Percentiles rank a stretch among this genome's conserved stretches.
These are phyloP conservation scores for Drosophila simulans DNA, from an alignment of 1,140 invertebrate genomes.

Conservation along the genomic window DNA sequence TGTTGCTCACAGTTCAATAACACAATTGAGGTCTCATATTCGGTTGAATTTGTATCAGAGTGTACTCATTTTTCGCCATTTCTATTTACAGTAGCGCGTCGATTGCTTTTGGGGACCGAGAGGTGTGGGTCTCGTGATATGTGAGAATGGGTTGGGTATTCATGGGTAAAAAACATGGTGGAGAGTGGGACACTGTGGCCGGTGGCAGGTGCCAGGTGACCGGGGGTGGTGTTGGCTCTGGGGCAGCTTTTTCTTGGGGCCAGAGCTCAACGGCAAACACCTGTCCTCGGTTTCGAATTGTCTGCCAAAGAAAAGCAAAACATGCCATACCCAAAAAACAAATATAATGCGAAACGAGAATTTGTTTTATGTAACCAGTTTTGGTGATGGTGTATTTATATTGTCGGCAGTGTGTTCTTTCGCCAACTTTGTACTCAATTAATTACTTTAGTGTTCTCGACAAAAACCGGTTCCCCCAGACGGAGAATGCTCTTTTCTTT, in stretches of 20 bases:
- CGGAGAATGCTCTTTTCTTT: constrained; percentile 1
- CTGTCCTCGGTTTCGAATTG: constrained; percentile 45
- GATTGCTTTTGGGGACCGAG: constrained; percentile 35
- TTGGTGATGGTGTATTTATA: constrained; percentile 23
- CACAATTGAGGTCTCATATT: no score
- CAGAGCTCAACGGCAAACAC: constrained; percentile 61
- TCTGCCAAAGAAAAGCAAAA: constrained; percentile 27
- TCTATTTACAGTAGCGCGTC: constrained; percentile 45
- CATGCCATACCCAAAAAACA: constrained; percentile 10
- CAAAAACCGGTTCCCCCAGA: constrained; percentile 36
- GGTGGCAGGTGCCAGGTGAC: neutral
- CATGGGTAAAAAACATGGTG: constrained; percentile 2
- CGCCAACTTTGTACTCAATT: constrained; percentile 33
- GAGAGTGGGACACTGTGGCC: neutral
- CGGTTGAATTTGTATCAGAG: neutral
- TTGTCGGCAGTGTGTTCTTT: constrained; percentile 12
- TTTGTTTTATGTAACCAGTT: constrained; percentile 74
- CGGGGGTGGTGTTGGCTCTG: constrained; percentile 11
- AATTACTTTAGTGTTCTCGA: constrained; percentile 33
- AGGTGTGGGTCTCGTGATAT: constrained; percentile 43
- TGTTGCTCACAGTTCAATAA: no score
- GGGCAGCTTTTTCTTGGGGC: constrained; percentile 15
- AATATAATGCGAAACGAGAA: constrained; percentile 21
- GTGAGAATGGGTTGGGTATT: constrained; percentile 23
- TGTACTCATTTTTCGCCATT: constrained; percentile 10